Base-by-base conservation (phyloP, 35 echinoderm and acorn worm species). In the Heliocidaris erythrogramma region DNA sequence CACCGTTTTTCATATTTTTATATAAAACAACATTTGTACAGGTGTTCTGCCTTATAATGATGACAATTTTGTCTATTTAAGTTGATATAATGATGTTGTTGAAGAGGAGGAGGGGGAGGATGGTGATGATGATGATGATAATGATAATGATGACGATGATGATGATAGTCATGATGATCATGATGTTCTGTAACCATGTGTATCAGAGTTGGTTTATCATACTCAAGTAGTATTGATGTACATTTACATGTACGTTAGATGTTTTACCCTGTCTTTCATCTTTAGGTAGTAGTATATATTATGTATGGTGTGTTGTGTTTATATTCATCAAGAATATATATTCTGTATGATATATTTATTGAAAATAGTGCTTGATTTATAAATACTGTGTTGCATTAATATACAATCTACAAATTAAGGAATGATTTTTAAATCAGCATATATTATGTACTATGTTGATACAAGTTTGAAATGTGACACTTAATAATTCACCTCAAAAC, bases 131-230 rank as follows among this genome's bases (percentile, higher is more conserved):
- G 84, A 85, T 85, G 84, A 85, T 86, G 85, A 9, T 86, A 9
- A 86, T 86, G 85, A 86, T 86, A 9, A 17, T 86, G 85, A 86
- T 86, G 85, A 86, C 10, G 85, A 86, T 86, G 85, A 86, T 86
- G 85, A 9, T 86, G 85, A 86, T 86, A 9, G 10, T 86, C 2
- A 86, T 86, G 85, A 86, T 86, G 85, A 86, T 86, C 2, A 86
- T 86, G 85, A n/a, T 86, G 85, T 56, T 56, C 14, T 56, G 52
- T 56, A 56, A 56, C 52, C 52, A 56, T 56, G 49, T 52, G 12
- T 52, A 14, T 56, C 52, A 56, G 52, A 56, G 14, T 56, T 56
- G 10, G 52, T 13, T 56, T 56, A 56, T 56, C 52, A 56, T 56
- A 56, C 14, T 56, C 52, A 10, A 11, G 10, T 11, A 14, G 52